Conservation (phyloP, 2,888 invertebrate species). For the Sisyra nigra region DNA sequence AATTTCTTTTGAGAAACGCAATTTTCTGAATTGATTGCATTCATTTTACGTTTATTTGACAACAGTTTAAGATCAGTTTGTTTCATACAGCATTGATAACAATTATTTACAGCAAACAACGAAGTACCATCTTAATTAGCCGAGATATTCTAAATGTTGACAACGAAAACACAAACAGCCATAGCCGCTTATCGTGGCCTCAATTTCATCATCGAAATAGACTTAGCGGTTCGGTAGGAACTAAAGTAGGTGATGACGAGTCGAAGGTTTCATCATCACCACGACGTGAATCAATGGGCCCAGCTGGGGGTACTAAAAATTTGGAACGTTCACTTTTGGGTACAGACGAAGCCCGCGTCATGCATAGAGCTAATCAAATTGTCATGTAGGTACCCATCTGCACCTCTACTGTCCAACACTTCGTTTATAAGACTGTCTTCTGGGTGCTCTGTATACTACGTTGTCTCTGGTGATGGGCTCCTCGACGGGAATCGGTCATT, state of each 20-base stretch:
- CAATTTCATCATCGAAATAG: constrained; percentile 24
- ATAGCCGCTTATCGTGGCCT: constrained; percentile 40
- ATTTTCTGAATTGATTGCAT: no score
- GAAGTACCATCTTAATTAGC: constrained; percentile 23
- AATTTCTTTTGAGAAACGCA: no score
- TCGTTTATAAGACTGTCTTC: constrained; percentile 6
- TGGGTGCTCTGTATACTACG: constrained; percentile 7
- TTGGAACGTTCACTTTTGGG: constrained; percentile 41
- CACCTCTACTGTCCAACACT: constrained; percentile 3
- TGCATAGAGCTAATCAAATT: constrained; percentile 75
- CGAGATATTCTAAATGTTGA: constrained; percentile 28
- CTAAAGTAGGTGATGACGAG: constrained; percentile 19
- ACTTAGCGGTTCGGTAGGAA: constrained; percentile 10
- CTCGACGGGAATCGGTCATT: no score
- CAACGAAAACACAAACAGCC: constrained; percentile 30
- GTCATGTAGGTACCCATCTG: constrained; percentile 56
- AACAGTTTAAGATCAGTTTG: no score
- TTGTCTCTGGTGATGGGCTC: not conserved
- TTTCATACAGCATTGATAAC: not conserved
- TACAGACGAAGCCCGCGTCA: constrained; percentile 62
- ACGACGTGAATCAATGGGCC: constrained; percentile 25
- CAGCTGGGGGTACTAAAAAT: constrained; percentile 25
- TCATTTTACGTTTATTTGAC: no score
- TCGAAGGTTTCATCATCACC: constrained; percentile 19
- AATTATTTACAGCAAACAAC: constrained; percentile 24